Conservation (phyloP, 2,113 vertebrate species). For the Dromas ardeola region DNA sequence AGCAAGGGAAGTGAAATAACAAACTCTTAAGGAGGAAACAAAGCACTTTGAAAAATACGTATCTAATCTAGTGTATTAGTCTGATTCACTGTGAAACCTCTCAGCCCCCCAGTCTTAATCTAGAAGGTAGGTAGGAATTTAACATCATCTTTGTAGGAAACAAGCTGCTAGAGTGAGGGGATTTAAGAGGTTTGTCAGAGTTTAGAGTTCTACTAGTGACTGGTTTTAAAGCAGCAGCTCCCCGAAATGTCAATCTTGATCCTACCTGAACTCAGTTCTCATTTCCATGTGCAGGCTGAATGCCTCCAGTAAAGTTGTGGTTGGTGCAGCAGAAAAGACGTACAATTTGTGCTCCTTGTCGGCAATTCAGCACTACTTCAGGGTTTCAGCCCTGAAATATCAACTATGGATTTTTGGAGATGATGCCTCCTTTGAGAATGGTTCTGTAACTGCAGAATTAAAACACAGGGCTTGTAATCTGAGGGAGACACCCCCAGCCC, state of each 20-base stretch:
- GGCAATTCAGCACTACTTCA: neutral
- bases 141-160: neutral
- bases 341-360: neutral
- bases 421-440: neutral
- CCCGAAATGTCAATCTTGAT: neutral
- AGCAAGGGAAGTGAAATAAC: neutral
- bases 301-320: neutral
- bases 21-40: neutral
- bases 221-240: neutral
- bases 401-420: neutral
- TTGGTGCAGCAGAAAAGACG: neutral
- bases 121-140: neutral
- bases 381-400: neutral
- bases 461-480: neutral
- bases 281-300: neutral
- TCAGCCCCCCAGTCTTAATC: neutral
- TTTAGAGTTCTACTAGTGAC: neutral
- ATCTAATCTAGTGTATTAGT: neutral
- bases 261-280: neutral
- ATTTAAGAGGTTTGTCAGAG: neutral
- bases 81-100: neutral
- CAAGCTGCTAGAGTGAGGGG: neutral
- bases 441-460: neutral
- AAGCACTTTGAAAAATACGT: neutral
- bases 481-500: neutral